Conservation (phyloP, 1,140 invertebrate species). For the Tribolium madens region DNA sequence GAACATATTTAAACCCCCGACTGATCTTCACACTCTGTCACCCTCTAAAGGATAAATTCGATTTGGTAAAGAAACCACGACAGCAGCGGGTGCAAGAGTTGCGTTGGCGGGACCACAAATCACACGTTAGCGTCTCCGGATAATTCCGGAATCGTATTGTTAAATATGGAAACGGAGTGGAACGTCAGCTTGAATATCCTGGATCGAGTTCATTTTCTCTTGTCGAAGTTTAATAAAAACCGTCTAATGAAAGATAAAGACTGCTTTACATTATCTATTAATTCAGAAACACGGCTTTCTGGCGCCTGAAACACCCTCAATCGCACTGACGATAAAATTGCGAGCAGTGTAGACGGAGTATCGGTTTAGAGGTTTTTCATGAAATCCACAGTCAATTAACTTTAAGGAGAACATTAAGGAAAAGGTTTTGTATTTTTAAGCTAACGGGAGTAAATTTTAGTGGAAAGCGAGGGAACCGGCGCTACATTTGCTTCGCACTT, state of each 20-base stretch:
- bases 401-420: not conserved
- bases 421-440: not conserved
- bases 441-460: not conserved
- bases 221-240: conserved; percentile 22
- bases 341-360: conserved; percentile 9
- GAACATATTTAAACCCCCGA: conserved; percentile 49
- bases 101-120: not conserved
- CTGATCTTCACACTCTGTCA: conserved; percentile 45
- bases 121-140: not conserved
- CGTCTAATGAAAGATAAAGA: conserved; percentile 28
- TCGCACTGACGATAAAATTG: conserved; percentile 25
- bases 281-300: conserved; percentile 21
- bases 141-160: not conserved
- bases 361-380: conserved; percentile 25
- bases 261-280: conserved; percentile 39
- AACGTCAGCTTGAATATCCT: not conserved
- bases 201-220: not conserved
- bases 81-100: not conserved
- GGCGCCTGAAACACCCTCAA: conserved; percentile 22
- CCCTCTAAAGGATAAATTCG: conserved; percentile 47
- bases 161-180: not conserved
- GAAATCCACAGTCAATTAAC: conserved; percentile 22
- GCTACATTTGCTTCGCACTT: not conserved
- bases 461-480: not conserved
- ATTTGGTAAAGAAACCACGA: conserved; percentile 48